Percentiles rank a stretch among this genome's conserved stretches.
Evolutionary conservation across 2,113 vertebrate species (phyloP).

Genomic region (Greenwoodochromis staneri): DNA sequence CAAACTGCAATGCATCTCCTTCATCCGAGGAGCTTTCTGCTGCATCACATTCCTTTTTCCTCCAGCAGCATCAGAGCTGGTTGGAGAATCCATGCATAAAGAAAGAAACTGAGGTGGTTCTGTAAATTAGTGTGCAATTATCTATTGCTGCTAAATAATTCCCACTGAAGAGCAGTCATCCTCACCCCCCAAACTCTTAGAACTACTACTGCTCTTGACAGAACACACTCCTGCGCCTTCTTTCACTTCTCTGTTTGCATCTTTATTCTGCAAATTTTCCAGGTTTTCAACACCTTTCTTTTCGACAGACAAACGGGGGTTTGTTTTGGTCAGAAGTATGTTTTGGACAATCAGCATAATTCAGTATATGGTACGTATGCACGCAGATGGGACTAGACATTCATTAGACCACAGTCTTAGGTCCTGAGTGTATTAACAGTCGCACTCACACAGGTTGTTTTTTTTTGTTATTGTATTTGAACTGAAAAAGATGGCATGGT

Average conservation of each 20-base stretch:
- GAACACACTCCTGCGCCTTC: neutral
- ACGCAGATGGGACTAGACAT: conserved; percentile 18
- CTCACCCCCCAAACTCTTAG: neutral
- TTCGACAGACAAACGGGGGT: neutral
- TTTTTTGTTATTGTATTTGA: neutral
- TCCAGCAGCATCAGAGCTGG: neutral
- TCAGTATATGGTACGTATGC: neutral
- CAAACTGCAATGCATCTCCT: conserved; percentile 26
- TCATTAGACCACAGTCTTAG: conserved; percentile 34
- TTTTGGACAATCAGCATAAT: neutral
- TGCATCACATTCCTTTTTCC: neutral
- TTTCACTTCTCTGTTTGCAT: neutral
- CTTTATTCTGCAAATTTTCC: conserved; percentile 36
- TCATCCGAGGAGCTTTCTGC: neutral
- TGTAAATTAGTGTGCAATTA: neutral
- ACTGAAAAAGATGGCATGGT: neutral
- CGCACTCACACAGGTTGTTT: neutral
- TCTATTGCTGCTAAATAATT: neutral
- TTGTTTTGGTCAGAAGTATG: neutral
- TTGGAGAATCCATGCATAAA: neutral
- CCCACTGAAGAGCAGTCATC: neutral
- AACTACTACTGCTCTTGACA: neutral
- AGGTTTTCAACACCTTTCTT: neutral
- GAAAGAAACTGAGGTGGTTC: neutral
- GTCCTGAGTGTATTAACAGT: conserved; percentile 50